Evolutionary conservation across 2,113 vertebrate species (phyloP).

Genomic region (Hippocampus mohnikei): DNA sequence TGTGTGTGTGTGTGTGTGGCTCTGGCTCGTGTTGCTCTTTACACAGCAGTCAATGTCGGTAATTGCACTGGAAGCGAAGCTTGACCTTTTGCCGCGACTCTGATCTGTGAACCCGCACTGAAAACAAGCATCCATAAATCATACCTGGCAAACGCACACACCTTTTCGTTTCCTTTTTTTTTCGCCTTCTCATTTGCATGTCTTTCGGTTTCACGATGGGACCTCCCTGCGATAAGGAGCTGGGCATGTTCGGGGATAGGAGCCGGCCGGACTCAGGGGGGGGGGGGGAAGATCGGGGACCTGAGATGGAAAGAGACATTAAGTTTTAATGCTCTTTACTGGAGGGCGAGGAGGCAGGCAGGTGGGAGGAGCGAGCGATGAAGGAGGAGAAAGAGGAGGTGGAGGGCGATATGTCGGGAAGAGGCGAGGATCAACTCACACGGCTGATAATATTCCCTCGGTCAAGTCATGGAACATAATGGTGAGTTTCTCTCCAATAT

Average conservation of each 20-base stretch:
- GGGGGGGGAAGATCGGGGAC: constrained; percentile 21
- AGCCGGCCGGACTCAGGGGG: too few species aligned
- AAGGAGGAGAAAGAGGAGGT: constrained; percentile 24
- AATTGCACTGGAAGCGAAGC: not conserved
- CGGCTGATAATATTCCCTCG: constrained; percentile 55
- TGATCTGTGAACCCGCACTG: not conserved
- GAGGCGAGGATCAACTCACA: constrained; percentile 62
- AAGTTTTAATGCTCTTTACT: constrained; percentile 67
- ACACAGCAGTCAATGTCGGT: not conserved
- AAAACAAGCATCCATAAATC: constrained; percentile 2
- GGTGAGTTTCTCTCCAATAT: constrained; percentile 62
- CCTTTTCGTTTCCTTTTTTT: not conserved
- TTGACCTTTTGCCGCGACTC: not conserved
- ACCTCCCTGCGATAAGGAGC: constrained; percentile 16
- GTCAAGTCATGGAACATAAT: constrained; percentile 76
- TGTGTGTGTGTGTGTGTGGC: not conserved
- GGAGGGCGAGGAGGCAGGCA: constrained; percentile 12
- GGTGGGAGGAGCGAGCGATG: constrained; percentile 10
- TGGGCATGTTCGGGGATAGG: not conserved
- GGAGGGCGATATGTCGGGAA: constrained; percentile 54
- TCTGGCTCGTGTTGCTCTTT: not conserved
- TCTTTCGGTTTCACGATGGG: constrained; percentile 18
- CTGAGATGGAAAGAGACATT: constrained; percentile 69
- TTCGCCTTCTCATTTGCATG: not conserved
- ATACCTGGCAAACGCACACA: not conserved